These are phyloP conservation scores for Metridium senile DNA, from an alignment of 92 coral and sea anemone species.

Conservation along the genomic window DNA sequence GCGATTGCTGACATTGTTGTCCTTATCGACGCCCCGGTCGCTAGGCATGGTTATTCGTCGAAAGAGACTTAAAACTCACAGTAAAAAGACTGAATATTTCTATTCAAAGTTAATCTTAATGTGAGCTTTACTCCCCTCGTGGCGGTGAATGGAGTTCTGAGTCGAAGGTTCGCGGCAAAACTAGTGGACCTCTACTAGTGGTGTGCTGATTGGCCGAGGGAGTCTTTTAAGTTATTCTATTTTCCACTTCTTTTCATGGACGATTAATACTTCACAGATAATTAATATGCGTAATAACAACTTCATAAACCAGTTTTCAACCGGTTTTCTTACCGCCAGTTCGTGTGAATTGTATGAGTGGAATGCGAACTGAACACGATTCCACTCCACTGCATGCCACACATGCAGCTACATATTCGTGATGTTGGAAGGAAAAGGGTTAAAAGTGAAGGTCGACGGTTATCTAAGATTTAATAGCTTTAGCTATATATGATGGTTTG, in stretches of 20 bases:
- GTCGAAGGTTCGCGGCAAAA: background rate
- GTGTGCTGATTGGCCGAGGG: background rate
- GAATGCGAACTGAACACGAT: too few relatives aligned
- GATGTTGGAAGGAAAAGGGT: too few relatives aligned
- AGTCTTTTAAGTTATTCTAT: background rate
- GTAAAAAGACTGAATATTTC: background rate
- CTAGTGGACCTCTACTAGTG: background rate
- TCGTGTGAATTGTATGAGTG: too few relatives aligned
- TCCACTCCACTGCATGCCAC: too few relatives aligned
- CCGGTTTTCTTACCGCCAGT: background rate
- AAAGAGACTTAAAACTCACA: background rate
- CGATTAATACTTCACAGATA: background rate
- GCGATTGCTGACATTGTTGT: background rate
- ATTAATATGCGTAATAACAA: too few relatives aligned
- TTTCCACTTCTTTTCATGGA: background rate
- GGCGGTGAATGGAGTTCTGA: too few relatives aligned
- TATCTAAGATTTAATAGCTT: too few relatives aligned
- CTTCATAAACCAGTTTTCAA: background rate
- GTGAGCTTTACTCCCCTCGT: too few relatives aligned
- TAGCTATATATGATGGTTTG: too few relatives aligned
- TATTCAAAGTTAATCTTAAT: too few relatives aligned
- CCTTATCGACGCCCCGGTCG: background rate
- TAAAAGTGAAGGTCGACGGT: too few relatives aligned
- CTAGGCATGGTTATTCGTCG: background rate
- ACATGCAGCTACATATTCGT: too few relatives aligned